Conservation (phyloP, 2,888 invertebrate species). For the Unio delphinus region DNA sequence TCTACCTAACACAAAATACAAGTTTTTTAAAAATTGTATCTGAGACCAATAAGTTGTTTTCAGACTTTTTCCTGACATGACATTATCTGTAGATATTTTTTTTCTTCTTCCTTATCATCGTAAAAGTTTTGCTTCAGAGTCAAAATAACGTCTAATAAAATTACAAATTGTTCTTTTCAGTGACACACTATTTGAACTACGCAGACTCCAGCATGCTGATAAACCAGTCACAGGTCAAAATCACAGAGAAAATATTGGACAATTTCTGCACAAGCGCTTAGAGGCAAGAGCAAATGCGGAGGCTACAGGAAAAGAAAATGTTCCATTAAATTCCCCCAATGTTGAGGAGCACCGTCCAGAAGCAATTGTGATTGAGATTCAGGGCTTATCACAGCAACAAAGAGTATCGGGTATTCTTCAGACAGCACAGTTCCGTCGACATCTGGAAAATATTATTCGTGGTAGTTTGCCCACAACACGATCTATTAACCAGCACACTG, state of each 20-base stretch:
- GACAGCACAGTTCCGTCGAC: slow-evolving; percentile 57
- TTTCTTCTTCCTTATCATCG: neutral
- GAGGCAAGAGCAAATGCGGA: slow-evolving; percentile 28
- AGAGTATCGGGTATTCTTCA: slow-evolving; percentile 65
- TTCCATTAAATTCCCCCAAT: slow-evolving; percentile 53
- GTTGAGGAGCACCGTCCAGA: slow-evolving; percentile 65
- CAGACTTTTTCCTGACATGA: too few relatives aligned
- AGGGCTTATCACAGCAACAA: slow-evolving; percentile 65
- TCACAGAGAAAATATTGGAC: slow-evolving; percentile 52
- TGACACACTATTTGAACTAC: slow-evolving; percentile 66
- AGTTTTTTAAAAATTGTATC: too few relatives aligned
- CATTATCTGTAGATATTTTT: neutral
- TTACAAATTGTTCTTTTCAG: slow-evolving; percentile 36
- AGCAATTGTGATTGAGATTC: slow-evolving; percentile 65
- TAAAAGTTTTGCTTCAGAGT: neutral
- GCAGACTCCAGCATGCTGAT: slow-evolving; percentile 60
- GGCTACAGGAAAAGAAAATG: slow-evolving; percentile 46
- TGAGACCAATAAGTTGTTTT: too few relatives aligned
- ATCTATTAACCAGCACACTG: neutral
- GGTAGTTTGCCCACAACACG: slow-evolving; percentile 42
- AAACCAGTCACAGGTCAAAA: slow-evolving; percentile 65
- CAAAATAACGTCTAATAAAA: neutral
- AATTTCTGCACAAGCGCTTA: slow-evolving; percentile 57
- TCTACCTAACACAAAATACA: too few relatives aligned
- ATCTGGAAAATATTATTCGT: slow-evolving; percentile 64